phyloP scores from a whole-genome alignment of 2,113 vertebrate genomes.

The Ranitomeya imitator region DNA sequence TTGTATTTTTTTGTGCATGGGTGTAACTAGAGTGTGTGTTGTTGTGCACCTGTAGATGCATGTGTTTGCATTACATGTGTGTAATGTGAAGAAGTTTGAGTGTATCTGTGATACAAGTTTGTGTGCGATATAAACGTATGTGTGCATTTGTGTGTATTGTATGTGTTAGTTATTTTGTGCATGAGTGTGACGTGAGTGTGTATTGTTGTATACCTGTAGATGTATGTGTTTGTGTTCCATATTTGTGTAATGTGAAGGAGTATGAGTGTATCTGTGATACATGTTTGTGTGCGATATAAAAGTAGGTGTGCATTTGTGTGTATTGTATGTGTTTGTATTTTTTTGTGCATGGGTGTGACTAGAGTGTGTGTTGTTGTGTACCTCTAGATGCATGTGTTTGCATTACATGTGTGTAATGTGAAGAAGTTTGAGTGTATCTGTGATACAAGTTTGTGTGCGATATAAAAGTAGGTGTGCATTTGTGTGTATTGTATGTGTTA shows the following conservation, averaged over 20 bases:
- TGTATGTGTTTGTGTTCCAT: no score
- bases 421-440: neutral
- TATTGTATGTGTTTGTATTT: neutral
- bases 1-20: neutral
- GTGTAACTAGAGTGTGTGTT: neutral
- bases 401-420: neutral
- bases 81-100: neutral
- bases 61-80: neutral
- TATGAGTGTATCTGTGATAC: neutral
- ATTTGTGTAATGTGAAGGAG: neutral
- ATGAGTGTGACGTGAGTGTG: no score
- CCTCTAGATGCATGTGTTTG: neutral
- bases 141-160: neutral
- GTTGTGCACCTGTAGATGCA: neutral
- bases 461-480: neutral
- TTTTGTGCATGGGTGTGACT: neutral
- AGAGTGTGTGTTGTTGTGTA: neutral
- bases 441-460: neutral
- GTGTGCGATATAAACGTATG: no score
- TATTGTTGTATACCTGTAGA: neutral
- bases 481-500: neutral
- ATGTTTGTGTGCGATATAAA: no score
- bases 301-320: neutral
- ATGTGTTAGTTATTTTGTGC: neutral
- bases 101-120: neutral